Conservation (phyloP, 2,113 vertebrate species). For the Nerophis ophidion region DNA sequence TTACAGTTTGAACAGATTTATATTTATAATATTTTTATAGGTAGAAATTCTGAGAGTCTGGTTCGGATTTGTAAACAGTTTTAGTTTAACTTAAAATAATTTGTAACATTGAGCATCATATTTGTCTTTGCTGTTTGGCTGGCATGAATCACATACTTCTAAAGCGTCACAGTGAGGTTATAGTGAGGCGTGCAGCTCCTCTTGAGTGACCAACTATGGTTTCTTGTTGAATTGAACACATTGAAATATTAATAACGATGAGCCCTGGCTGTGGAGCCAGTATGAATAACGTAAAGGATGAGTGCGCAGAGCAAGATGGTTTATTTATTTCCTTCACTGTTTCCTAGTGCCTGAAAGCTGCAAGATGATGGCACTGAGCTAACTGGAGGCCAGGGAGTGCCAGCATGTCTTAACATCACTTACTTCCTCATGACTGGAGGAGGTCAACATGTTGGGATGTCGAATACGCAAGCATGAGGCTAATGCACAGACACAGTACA, state of each 20-base stretch:
- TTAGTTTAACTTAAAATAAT: no score
- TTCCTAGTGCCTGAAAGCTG: constrained; percentile 16
- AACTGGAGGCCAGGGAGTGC: constrained; percentile 21
- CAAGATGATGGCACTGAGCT: not conserved
- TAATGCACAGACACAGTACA: constrained; percentile 23
- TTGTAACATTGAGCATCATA: no score
- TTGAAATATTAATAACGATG: constrained; percentile 9
- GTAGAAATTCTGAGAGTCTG: no score
- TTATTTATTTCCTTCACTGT: constrained; percentile 17
- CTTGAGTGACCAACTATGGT: not conserved
- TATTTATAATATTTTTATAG: no score
- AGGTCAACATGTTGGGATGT: constrained; percentile 34
- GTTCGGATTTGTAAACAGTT: no score
- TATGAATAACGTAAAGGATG: not conserved
- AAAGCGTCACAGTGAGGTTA: not conserved
- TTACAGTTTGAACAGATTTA: no score
- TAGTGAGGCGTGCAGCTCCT: no score
- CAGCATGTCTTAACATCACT: constrained; percentile 54
- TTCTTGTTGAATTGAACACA: not conserved
- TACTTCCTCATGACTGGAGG: constrained; percentile 54
- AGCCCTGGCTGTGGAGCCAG: not conserved
- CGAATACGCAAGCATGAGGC: constrained; percentile 28
- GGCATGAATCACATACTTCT: not conserved
- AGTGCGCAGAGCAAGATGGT: not conserved
- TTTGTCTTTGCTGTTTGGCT: not conserved